Conservation (phyloP, 2,888 invertebrate genomes). For the Boloria euphrosyne region DNA sequence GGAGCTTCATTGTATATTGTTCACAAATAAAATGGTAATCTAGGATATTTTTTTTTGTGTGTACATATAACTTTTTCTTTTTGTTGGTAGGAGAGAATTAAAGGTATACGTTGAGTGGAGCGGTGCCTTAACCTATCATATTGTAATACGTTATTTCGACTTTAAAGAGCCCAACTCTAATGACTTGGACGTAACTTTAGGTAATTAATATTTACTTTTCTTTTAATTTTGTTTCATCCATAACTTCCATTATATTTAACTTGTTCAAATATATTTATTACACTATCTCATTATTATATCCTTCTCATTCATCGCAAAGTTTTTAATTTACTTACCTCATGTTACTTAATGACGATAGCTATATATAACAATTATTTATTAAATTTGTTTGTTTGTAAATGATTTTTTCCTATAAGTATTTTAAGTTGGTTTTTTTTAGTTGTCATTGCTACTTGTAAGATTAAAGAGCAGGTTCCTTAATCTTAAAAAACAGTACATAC, state of each 20-base stretch:
- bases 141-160: slow-evolving; percentile 45
- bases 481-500: too few relatives aligned
- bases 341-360: too few relatives aligned
- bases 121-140: slow-evolving; percentile 28
- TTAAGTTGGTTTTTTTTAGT: too few relatives aligned
- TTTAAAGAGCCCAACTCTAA: slow-evolving; percentile 34
- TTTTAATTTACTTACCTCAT: too few relatives aligned
- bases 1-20: not conserved
- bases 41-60: not conserved
- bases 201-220: slow-evolving; percentile 32
- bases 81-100: slow-evolving; percentile 25
- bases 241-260: not conserved
- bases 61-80: not conserved
- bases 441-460: too few relatives aligned
- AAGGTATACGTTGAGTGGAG: slow-evolving; percentile 28
- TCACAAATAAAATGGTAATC: not conserved
- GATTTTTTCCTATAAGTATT: too few relatives aligned
- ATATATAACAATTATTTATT: too few relatives aligned
- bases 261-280: not conserved
- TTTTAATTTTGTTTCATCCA: not conserved
- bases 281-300: not conserved
- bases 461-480: too few relatives aligned
- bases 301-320: not conserved
- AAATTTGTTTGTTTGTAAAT: too few relatives aligned
- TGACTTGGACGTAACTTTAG: slow-evolving; percentile 38